These are phyloP conservation scores for Caloenas nicobarica DNA, from an alignment of 2,113 vertebrate genomes.

Conservation along the genomic window DNA sequence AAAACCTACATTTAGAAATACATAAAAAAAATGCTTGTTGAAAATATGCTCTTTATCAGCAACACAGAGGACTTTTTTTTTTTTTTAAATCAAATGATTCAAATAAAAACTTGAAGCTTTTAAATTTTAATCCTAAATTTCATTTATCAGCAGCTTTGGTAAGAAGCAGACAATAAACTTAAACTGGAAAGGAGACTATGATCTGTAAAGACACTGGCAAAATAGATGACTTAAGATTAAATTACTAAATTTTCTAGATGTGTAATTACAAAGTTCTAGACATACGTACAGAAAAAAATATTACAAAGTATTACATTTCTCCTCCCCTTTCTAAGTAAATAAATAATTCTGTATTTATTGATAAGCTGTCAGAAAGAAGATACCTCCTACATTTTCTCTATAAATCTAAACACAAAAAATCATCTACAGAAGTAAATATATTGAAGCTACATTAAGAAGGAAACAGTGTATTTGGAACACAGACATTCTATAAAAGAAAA, in stretches of 20 bases:
- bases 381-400: neutral
- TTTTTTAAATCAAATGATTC: neutral
- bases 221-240: neutral
- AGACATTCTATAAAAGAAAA: neutral
- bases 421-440: neutral
- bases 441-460: neutral
- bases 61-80: neutral
- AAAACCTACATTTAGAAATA: neutral
- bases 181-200: neutral
- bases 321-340: neutral
- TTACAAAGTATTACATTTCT: neutral
- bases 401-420: neutral
- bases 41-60: neutral
- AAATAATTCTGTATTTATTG: neutral
- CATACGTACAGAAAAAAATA: neutral
- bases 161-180: neutral
- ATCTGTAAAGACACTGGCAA: neutral
- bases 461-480: neutral
- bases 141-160: neutral
- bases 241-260: neutral
- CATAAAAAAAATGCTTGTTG: neutral
- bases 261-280: neutral
- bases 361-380: neutral
- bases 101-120: neutral
- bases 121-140: neutral